Evolutionary conservation across 2,888 invertebrate genomes (phyloP), one percentile per base, ranked within the genome.

Genomic region (Noctuana brunneofusca): DNA sequence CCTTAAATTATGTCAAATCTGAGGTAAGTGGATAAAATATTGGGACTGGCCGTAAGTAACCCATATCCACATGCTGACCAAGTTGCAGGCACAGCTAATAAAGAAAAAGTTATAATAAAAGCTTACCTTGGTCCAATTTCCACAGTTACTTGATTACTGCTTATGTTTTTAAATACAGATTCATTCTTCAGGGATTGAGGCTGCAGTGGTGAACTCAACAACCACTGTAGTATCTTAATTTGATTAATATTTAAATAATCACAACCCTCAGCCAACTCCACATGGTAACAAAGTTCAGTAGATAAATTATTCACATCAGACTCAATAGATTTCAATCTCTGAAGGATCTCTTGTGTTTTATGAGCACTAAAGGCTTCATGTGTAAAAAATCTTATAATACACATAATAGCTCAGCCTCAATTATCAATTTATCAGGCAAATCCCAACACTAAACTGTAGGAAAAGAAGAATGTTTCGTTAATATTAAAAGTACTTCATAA

Each of bases 41-140:
- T n/a, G n/a, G n/a, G n/a, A n/a, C n/a, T n/a, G n/a, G n/a, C n/a
- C n/a, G n/a, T n/a, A n/a, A n/a, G n/a, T n/a, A n/a, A n/a, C n/a
- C n/a, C n/a, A 24, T 35, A 8, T 11, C 8, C 2, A 35, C 2
- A 35, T 5, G 2, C 11, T 35, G 2, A 8, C 4, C 2, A 35
- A 11, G 11, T 35, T 11, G 12, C 24, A 58, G 59, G 38, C 32
- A 48, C 11, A 49, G 9, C 18, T 35, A 24, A 20, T 60, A 18
- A 48, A 35, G 18, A 52, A 30, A 18, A 20, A 2, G 9, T 14
- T 20, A 12, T 16, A 49, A 9, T 16, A 57, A 22, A 27, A 46
- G 58, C 64, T 73, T 88, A 95, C 96, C 96, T 95, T 35, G 98
- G 98, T 24, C 98, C 98, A 80, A 97, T 96, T 93, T 98, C 98